A percentile compares a stretch with the other conserved stretches of the same genome.
phyloP scores from a whole-genome alignment of 2,888 invertebrate genomes.

The Lithophane semibrunnea region DNA sequence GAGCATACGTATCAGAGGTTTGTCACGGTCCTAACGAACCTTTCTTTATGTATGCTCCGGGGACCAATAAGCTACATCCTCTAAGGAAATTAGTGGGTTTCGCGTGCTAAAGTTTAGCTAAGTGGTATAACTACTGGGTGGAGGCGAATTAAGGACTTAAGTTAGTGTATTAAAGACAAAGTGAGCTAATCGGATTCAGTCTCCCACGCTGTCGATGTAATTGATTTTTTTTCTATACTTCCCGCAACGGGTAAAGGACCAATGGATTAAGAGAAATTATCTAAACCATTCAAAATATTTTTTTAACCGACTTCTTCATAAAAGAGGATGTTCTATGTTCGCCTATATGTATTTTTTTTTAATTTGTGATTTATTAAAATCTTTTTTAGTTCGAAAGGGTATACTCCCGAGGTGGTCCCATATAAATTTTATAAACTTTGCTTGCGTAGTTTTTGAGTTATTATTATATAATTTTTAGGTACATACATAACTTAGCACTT shows the following conservation, averaged over 20 bases:
- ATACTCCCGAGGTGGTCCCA: no score
- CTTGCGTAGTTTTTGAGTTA: no score
- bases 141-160: slow-evolving; percentile 24
- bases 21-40: slow-evolving; percentile 37
- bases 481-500: not conserved
- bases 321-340: no score
- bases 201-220: not conserved
- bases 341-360: not conserved
- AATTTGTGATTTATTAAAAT: no score
- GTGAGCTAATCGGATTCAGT: slow-evolving; percentile 1
- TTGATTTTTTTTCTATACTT: no score
- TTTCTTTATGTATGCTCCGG: slow-evolving; percentile 40
- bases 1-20: slow-evolving; percentile 50
- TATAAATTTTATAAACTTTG: no score
- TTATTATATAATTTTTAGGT: not conserved
- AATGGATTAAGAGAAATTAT: not conserved
- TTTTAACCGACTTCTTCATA: no score
- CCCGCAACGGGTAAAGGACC: not conserved
- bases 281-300: no score
- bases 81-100: slow-evolving; percentile 56
- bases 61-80: slow-evolving; percentile 52
- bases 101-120: slow-evolving; percentile 38
- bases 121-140: slow-evolving; percentile 36
- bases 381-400: no score
- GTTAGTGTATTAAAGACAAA: slow-evolving; percentile 21